A percentile compares a stretch with the other conserved stretches of the same genome.
phyloP scores from a whole-genome alignment of 2,888 invertebrate species.

The Unio delphinus region DNA sequence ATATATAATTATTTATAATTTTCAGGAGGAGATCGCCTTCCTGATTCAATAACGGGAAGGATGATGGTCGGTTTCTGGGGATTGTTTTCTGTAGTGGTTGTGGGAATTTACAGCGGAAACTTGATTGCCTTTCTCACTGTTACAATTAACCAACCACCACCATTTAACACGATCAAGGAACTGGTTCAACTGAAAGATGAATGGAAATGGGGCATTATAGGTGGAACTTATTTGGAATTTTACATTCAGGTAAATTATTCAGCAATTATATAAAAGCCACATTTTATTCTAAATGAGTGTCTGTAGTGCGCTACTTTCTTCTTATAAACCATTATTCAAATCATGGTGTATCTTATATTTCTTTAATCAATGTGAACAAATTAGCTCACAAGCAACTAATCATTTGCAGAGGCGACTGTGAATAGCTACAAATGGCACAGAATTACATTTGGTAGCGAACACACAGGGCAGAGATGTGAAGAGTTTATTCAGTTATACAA shows the following conservation, averaged over 20 bases:
- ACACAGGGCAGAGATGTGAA: no score
- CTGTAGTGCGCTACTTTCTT: no score
- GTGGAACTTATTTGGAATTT: constrained; percentile 22
- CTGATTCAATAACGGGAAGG: constrained; percentile 37
- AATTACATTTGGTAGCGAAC: no score
- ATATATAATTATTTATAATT: not conserved
- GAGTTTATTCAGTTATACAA: no score
- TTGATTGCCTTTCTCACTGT: constrained; percentile 61
- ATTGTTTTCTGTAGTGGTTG: constrained; percentile 45
- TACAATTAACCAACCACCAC: constrained; percentile 39
- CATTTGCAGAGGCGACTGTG: no score
- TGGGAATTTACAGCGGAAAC: constrained; percentile 59
- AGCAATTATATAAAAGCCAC: no score
- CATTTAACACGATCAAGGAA: constrained; percentile 45
- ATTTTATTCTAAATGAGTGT: no score
- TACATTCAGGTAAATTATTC: constrained; percentile 3
- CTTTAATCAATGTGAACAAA: no score
- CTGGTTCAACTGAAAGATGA: constrained; percentile 31
- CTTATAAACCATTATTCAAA: no score
- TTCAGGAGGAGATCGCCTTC: constrained; percentile 29
- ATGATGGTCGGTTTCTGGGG: constrained; percentile 40
- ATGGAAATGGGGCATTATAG: constrained; percentile 41
- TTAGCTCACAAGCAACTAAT: no score
- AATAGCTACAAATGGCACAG: no score
- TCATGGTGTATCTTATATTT: no score